phyloP scores from a whole-genome alignment of 2,888 invertebrate genomes.

The Zeuzera pyrina region DNA sequence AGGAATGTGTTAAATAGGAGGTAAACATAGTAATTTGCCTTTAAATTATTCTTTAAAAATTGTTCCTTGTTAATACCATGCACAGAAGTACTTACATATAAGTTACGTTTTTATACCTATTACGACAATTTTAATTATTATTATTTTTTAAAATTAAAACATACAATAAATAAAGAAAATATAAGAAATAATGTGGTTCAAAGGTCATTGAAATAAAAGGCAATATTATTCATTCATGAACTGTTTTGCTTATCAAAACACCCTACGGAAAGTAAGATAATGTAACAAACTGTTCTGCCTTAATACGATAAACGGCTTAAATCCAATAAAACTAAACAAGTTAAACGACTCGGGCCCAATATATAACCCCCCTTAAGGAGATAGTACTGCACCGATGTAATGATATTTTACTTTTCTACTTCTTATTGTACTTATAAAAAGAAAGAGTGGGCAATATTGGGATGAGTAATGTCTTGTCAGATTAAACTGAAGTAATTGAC shows the following conservation, averaged over 20 bases:
- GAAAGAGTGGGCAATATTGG: constrained; percentile 21
- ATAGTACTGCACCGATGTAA: constrained; percentile 31
- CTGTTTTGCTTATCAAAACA: constrained; percentile 49
- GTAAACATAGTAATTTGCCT: too few species aligned
- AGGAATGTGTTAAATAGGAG: too few species aligned
- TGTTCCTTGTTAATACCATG: too few species aligned
- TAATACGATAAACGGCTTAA: constrained; percentile 63
- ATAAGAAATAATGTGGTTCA: too few species aligned
- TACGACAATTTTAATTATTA: too few species aligned
- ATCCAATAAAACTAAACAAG: constrained; percentile 65
- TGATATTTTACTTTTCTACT: constrained; percentile 28
- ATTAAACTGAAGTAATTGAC: constrained; percentile 40
- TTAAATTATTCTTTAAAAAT: too few species aligned
- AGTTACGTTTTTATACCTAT: too few species aligned
- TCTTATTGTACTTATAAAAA: constrained; percentile 10
- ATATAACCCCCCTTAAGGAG: constrained; percentile 39
- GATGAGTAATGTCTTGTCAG: constrained; percentile 35
- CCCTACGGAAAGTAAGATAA: constrained; percentile 42
- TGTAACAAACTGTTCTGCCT: constrained; percentile 43
- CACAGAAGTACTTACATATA: too few species aligned
- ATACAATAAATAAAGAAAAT: not conserved
- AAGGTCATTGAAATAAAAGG: too few species aligned
- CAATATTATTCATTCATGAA: constrained; percentile 33
- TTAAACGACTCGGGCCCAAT: constrained; percentile 49
- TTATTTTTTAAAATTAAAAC: too few species aligned